Conservation (phyloP, 2,888 invertebrate genomes). For the Hypena proboscidalis region DNA sequence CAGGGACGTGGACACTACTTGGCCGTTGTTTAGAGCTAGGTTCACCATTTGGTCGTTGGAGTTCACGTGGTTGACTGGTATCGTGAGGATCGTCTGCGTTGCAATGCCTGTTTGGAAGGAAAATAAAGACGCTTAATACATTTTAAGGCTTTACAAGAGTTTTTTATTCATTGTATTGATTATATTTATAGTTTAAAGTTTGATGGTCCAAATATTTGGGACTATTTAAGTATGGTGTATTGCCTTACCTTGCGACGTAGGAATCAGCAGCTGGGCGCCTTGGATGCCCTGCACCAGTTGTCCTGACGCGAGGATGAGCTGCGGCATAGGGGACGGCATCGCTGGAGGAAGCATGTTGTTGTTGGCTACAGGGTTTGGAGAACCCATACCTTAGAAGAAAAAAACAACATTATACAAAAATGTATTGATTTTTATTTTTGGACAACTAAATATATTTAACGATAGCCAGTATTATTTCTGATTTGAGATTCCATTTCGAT, state of each 20-base stretch:
- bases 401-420: no score
- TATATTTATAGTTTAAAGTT: no score
- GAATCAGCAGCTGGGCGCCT: slow-evolving; percentile 97
- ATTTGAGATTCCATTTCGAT: no score
- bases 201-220: no score
- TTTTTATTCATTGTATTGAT: no score
- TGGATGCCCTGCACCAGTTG: slow-evolving; percentile 97
- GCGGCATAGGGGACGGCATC: slow-evolving; percentile 92
- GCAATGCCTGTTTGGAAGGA: slow-evolving; percentile 90
- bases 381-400: slow-evolving; percentile 69
- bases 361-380: slow-evolving; percentile 75
- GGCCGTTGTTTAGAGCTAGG: slow-evolving; percentile 93
- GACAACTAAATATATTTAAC: no score
- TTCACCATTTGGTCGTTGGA: slow-evolving; percentile 91
- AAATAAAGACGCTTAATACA: not conserved
- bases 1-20: slow-evolving; percentile 93
- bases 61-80: slow-evolving; percentile 96
- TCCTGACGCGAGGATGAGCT: slow-evolving; percentile 95
- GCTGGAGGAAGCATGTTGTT: slow-evolving; percentile 86
- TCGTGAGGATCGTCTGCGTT: slow-evolving; percentile 97
- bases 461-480: no score
- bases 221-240: not conserved
- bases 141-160: not conserved
- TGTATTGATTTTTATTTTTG: no score
- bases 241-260: slow-evolving; percentile 94